phyloP scores from a whole-genome alignment of 37 sponge, comb jelly and placozoan genomes.

The Hexactinellida sp. region DNA sequence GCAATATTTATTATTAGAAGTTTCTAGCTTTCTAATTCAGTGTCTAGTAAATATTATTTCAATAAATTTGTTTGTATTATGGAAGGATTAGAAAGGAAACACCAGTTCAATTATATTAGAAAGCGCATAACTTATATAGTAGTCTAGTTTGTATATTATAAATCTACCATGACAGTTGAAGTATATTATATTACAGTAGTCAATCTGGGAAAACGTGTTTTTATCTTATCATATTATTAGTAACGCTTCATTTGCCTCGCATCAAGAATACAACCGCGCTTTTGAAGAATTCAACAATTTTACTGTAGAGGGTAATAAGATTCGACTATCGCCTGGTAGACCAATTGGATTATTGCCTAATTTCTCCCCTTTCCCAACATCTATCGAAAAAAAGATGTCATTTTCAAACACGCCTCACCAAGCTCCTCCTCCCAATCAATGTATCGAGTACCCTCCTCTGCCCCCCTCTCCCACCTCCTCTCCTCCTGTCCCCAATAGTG shows the following conservation, averaged over 20 bases:
- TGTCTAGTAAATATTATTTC: no score
- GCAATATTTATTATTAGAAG: no score
- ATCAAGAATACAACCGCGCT: conserved; percentile 12
- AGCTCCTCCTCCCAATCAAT: not conserved
- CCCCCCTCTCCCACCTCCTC: not conserved
- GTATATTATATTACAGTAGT: no score
- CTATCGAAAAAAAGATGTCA: not conserved
- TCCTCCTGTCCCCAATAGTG: not conserved
- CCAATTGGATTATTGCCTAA: not conserved
- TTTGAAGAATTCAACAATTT: conserved; percentile 7
- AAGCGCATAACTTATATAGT: no score
- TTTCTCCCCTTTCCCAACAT: not conserved
- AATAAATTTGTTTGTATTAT: no score
- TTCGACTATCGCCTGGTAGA: not conserved
- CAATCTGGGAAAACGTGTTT: not conserved
- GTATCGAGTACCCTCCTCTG: not conserved
- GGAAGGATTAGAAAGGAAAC: no score
- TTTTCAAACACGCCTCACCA: not conserved
- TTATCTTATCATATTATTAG: not conserved
- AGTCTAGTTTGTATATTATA: no score
- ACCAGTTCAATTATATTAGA: no score
- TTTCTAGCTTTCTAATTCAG: no score
- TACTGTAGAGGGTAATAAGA: not conserved
- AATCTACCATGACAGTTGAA: not conserved
- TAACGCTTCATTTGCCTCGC: conserved; percentile 4